Conservation (phyloP, 2,888 invertebrate genomes). For the Nesidiocoris tenuis region DNA sequence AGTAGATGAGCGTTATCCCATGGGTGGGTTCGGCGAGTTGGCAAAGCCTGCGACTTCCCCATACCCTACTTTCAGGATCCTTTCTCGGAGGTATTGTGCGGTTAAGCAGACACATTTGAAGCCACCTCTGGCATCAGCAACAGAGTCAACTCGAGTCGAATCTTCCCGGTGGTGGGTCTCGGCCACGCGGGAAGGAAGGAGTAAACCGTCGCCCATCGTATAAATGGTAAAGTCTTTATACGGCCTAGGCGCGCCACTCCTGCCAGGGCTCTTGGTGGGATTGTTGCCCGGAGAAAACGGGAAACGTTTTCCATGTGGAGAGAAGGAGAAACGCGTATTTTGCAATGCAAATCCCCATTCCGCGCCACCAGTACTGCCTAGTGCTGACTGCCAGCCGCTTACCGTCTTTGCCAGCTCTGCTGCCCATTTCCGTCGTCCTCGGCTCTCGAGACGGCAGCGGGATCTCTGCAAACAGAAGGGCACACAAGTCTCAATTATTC, state of each 20-base stretch:
- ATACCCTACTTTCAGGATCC: too few species aligned
- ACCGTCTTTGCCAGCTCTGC: constrained; percentile 75
- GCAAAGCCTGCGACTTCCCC: too few species aligned
- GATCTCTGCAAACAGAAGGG: constrained; percentile 65
- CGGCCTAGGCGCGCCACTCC: constrained; percentile 17
- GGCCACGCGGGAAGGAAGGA: too few species aligned
- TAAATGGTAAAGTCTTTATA: constrained; percentile 41
- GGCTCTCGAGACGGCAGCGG: constrained; percentile 84
- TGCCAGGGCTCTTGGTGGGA: background rate
- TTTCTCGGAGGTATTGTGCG: too few species aligned
- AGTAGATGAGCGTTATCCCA: too few species aligned
- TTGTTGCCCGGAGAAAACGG: background rate
- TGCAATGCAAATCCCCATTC: constrained; percentile 43
- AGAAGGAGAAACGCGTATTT: constrained; percentile 25
- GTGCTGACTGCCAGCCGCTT: constrained; percentile 53
- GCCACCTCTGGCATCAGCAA: background rate
- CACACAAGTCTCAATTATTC: constrained; percentile 42
- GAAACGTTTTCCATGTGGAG: background rate
- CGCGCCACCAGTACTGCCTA: background rate
- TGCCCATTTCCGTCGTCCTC: constrained; percentile 77
- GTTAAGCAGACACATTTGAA: background rate
- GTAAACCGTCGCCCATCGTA: constrained; percentile 31
- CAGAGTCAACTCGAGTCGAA: background rate
- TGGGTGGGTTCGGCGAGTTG: too few species aligned
- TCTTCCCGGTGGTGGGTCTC: constrained; percentile 6